Percentiles rank a stretch among this genome's conserved stretches.
These are phyloP conservation scores for Vireo griseus DNA, from an alignment of 2,797 vertebrate genomes.

Conservation along the genomic window DNA sequence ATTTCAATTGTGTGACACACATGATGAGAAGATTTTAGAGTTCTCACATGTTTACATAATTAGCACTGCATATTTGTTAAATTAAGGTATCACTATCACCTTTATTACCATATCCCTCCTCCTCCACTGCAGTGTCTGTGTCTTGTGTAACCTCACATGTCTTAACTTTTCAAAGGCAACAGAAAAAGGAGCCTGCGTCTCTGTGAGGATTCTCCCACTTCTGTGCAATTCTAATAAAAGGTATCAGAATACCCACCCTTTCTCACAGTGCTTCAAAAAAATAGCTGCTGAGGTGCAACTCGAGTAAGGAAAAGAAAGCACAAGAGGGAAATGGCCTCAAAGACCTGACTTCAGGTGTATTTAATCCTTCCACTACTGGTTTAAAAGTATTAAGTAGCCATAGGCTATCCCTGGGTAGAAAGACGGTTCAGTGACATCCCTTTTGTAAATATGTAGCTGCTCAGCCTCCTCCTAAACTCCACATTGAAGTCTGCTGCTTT, in stretches of 20 bases:
- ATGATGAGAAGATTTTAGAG: conserved; percentile 70
- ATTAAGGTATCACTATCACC: conserved; percentile 70
- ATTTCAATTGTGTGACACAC: conserved; percentile 67
- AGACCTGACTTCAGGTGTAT: conserved; percentile 60
- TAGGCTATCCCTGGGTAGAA: conserved; percentile 76
- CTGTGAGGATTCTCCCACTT: conserved; percentile 42
- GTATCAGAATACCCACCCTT: conserved; percentile 38
- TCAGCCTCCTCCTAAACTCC: conserved; percentile 70
- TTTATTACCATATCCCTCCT: conserved; percentile 62
- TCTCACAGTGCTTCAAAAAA: conserved; percentile 48
- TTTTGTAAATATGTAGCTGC: conserved; percentile 78
- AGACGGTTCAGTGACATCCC: conserved; percentile 75
- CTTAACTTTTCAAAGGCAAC: conserved; percentile 61
- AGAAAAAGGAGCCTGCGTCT: conserved; percentile 25
- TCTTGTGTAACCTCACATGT: conserved; percentile 17
- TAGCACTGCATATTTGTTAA: conserved; percentile 72
- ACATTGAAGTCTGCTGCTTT: conserved; percentile 76
- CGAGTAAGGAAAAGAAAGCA: conserved; percentile 59
- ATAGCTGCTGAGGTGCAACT: conserved; percentile 44
- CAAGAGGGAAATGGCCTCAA: conserved; percentile 61
- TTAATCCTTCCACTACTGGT: conserved; percentile 68
- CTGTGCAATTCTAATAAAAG: conserved; percentile 47
- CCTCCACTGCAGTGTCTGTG: conserved; percentile 24
- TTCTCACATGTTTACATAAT: conserved; percentile 74
- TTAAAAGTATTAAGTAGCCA: conserved; percentile 79